Evolutionary conservation across 2,113 vertebrate species (phyloP).

Genomic region (Carassius carassius): DNA sequence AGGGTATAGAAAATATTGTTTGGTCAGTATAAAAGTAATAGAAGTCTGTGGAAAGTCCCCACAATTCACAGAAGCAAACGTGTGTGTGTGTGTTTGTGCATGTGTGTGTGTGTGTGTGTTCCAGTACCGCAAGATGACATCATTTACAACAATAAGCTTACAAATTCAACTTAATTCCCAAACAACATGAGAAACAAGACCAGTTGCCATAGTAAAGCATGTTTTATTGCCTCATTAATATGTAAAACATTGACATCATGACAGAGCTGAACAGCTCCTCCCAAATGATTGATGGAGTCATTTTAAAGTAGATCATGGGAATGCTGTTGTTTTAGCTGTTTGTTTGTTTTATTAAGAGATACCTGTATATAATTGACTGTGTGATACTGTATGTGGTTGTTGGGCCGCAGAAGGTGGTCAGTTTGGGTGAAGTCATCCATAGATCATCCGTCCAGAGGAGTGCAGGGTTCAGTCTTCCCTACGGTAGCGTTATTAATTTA

Average conservation of each 20-base stretch:
- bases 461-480: slow-evolving; percentile 36
- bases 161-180: background rate
- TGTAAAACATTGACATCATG: slow-evolving; percentile 12
- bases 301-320: background rate
- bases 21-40: too few relatives aligned
- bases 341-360: background rate
- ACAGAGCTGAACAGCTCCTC: background rate
- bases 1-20: too few relatives aligned
- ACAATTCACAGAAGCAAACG: too few relatives aligned
- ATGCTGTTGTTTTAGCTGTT: background rate
- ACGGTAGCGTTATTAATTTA: slow-evolving; percentile 31
- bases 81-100: too few relatives aligned
- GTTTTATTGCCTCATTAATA: slow-evolving; percentile 25
- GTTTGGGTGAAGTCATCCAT: slow-evolving; percentile 12
- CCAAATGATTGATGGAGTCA: slow-evolving; percentile 2
- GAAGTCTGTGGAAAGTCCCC: too few relatives aligned
- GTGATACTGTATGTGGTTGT: background rate
- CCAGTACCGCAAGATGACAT: background rate
- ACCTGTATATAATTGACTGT: background rate
- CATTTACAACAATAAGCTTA: slow-evolving; percentile 1
- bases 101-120: background rate
- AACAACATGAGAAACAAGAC: background rate
- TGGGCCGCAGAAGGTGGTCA: background rate
- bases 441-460: slow-evolving; percentile 33
- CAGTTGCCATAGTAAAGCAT: background rate